These are phyloP conservation scores for Chironex yamaguchii DNA, from an alignment of 30 jellyfish, hydroid and myxozoan genomes.

Conservation along the genomic window DNA sequence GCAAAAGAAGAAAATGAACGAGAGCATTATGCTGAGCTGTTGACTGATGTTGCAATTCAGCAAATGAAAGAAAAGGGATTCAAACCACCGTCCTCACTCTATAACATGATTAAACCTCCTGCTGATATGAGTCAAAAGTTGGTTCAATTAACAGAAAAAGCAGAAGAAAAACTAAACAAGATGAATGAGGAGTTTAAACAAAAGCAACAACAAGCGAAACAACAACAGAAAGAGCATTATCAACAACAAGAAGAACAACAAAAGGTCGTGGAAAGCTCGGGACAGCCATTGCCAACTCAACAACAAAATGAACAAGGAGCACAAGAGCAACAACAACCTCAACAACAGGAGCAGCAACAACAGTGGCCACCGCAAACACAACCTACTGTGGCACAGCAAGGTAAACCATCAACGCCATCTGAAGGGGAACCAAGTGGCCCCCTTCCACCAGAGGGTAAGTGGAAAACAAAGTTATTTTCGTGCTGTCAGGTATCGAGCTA, in stretches of 20 bases:
- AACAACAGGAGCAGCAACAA: slow-evolving; percentile 27
- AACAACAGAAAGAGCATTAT: not conserved
- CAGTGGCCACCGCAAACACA: not conserved
- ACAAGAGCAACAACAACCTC: slow-evolving; percentile 24
- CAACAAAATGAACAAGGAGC: slow-evolving; percentile 21
- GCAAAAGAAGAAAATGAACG: slow-evolving; percentile 71
- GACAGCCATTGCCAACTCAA: slow-evolving; percentile 32
- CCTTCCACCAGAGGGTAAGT: no score
- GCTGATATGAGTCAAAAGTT: slow-evolving; percentile 65
- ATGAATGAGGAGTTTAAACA: slow-evolving; percentile 25
- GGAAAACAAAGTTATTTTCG: no score
- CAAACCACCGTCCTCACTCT: slow-evolving; percentile 86
- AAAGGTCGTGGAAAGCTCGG: slow-evolving; percentile 73
- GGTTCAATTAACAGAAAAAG: slow-evolving; percentile 69
- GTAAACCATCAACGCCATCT: no score
- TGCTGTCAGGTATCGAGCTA: no score
- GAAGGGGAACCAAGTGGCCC: no score
- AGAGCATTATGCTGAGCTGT: slow-evolving; percentile 57
- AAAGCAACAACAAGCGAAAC: not conserved
- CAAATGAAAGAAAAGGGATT: slow-evolving; percentile 87
- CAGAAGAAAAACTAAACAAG: slow-evolving; percentile 36
- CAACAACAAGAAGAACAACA: slow-evolving; percentile 53
- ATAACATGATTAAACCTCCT: slow-evolving; percentile 60
- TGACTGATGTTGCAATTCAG: slow-evolving; percentile 73
- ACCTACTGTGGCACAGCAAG: not conserved